These are phyloP conservation scores for Platysternon megacephalum DNA, from an alignment of 2,113 vertebrate species.

Conservation along the genomic window DNA sequence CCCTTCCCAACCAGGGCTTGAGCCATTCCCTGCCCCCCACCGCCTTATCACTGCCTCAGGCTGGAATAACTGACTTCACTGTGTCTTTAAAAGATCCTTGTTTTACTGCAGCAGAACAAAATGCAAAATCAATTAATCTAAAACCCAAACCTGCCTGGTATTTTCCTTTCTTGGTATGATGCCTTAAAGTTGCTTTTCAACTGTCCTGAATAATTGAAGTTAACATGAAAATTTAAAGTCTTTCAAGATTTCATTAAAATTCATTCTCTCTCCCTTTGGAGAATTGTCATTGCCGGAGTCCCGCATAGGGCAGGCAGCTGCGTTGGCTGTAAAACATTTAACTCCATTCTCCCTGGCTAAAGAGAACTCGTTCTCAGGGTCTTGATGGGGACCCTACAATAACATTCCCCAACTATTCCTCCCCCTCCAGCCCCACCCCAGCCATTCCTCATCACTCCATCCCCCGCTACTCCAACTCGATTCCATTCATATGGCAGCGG, in stretches of 20 bases:
- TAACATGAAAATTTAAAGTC: constrained; percentile 75
- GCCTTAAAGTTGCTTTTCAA: constrained; percentile 35
- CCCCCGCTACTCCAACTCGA: not conserved
- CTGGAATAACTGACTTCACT: not conserved
- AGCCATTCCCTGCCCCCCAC: not conserved
- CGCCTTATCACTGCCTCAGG: not conserved
- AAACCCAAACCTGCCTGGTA: not conserved
- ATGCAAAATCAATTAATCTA: constrained; percentile 9
- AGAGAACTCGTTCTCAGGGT: not conserved
- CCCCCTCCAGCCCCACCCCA: accelerated
- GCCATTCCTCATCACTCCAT: not conserved
- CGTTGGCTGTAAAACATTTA: not conserved
- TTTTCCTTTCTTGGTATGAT: not conserved
- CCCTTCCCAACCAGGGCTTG: not conserved
- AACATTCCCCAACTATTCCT: not conserved
- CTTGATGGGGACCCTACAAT: not conserved
- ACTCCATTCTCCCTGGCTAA: not conserved
- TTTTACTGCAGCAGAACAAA: constrained; percentile 10
- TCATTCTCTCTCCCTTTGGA: constrained; percentile 56
- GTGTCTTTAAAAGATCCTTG: not conserved
- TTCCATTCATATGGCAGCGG: not conserved
- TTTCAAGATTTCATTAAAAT: constrained; percentile 78
- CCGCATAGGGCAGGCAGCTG: constrained; percentile 49
- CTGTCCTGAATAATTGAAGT: constrained; percentile 76
- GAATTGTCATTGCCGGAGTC: constrained; percentile 37